Base-by-base conservation (phyloP, 2,888 invertebrate species). In the Himalopsyche kuldschensis region DNA sequence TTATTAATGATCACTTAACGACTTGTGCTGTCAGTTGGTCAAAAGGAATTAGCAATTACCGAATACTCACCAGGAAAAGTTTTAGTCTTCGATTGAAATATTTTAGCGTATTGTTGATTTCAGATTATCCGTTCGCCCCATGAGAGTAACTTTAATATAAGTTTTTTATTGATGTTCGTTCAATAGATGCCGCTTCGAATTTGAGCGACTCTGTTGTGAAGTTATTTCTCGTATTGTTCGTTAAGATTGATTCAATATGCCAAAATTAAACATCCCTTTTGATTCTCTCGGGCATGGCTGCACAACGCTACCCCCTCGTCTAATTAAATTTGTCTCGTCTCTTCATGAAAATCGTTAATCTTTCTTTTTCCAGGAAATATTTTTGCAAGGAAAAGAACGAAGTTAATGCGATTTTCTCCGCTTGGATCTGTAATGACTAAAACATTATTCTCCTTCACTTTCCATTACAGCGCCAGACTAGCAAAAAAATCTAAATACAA, bases 351-450 rank as follows among this genome's bases (percentile, higher is more conserved):
- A 78, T 75, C 82, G 63, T 82, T 78, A 79, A 79, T 82, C 75
- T 82, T 78, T n/a, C 78, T 69, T 82, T 82, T 31, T 75, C 41
- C 17, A 32, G 30, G 30, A 35, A 46, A 32, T 82, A 63, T 75
- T 79, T 82, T 32, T 75, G n/a, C 15, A 31, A 20, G 32, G 17
- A 27, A 79, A 79, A 78, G 55, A 82, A 75, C 27, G 6, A 47
- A 82, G 82, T 47, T 82, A 82, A 79, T 79, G 82, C 32, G 82
- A 79, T 82, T 82, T 41, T 82, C 75, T 46, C 69, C 30, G 78
- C 47, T 47, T 82, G 46, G 32, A 47, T 78, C 78, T 75, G 69
- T 82, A 35, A 82, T 79, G 82, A 15, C 75, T 69, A 31, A 10
- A 79, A 27, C 63, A 20, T 30, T 75, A 41, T 27, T 80, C 78